Evolutionary conservation across 2,797 vertebrate species (phyloP), one percentile per base, ranked within the genome.

Genomic region (Glossophaga mutica): DNA sequence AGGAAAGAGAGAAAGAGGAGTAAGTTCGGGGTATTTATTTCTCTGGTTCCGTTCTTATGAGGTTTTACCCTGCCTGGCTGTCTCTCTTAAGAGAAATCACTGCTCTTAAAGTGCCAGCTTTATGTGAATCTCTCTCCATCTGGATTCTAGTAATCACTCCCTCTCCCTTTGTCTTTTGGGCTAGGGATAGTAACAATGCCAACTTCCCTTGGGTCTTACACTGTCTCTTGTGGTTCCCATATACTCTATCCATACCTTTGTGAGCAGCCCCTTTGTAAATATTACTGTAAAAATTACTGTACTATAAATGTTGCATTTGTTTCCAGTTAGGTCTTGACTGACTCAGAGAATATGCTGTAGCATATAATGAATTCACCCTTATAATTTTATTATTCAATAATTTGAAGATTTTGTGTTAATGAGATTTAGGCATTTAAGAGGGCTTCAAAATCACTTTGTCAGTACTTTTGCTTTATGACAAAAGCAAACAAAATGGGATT

Each of bases 241-340:
- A 81, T 19, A 52, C 0, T 9, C 4, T 76, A 39, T 46, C 18
- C 22, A 65, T 14, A 81, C 16, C 46, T 90, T 78, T 77, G 70
- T 87, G 3, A 91, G 62, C 11, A 62, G 9, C 29, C 1, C 37
- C 18, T 90, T 57, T 65, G 21, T 46, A 39, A 88, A 71, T 71
- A 79, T n/a, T n/a, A n/a, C n/a, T n/a, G n/a, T n/a, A n/a, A n/a
- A 89, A 89, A 94, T 85, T 52, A 90, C 42, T 88, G 6, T 52
- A 82, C 21, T 78, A 68, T 42, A 18, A 84, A 59, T 57, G 34
- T 77, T 52, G 7, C 26, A 50, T 70, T 86, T 78, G 7, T 93
- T 95, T 89, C 22, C 34, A 82, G 8, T 55, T 91, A 10, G 55
- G 42, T 73, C 12, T 32, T 65, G 9, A 81, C 26, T 81, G 65